Base-by-base conservation (phyloP, 2,797 vertebrate genomes). In the Cottoperca gobio region DNA sequence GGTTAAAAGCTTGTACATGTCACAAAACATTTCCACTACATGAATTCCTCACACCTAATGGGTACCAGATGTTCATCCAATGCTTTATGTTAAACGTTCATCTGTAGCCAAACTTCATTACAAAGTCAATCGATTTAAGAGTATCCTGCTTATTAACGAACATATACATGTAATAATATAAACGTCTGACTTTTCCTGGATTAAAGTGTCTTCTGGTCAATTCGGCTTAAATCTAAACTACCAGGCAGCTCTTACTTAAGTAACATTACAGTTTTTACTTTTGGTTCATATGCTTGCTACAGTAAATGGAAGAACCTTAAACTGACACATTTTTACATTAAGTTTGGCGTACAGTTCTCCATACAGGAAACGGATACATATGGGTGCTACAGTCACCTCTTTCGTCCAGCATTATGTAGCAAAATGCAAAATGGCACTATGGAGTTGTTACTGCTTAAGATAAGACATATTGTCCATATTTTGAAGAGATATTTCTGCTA, bases 51-150 rank as follows among this genome's bases (percentile, higher is more conserved):
- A 43, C 57, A 26, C 1, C 26, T 74, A 85, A 88, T 74, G 52
- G 61, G 42, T 37, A 71, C 60, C 89, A 90, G 79, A 90, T 91
- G 81, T 83, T 40, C 59, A 37, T 35, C 50, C 57, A n/a, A 23
- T 16, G 68, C 45, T 28, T 31, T 7, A n/a, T n/a, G n/a, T n/a
- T n/a, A n/a, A n/a, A n/a, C n/a, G n/a, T n/a, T n/a, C n/a, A n/a
- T n/a, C n/a, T n/a, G 1, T 1, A 0, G n/a, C 61, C 59, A 50
- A 48, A 31, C 75, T n/a, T 8, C 11, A 60, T 49, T 33, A 23
- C 0, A 37, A 53, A 76, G 43, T 48, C 5, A 16, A 33, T 14
- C 1, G 19, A 63, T 57, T 39, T 14, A 21, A 26, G 2, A 1
- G 0, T 9, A 42, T 5, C 2, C 3, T 37, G 37, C n/a, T 50